Base-by-base conservation (phyloP, 2,113 vertebrate genomes). In the Marmota flaviventris region DNA sequence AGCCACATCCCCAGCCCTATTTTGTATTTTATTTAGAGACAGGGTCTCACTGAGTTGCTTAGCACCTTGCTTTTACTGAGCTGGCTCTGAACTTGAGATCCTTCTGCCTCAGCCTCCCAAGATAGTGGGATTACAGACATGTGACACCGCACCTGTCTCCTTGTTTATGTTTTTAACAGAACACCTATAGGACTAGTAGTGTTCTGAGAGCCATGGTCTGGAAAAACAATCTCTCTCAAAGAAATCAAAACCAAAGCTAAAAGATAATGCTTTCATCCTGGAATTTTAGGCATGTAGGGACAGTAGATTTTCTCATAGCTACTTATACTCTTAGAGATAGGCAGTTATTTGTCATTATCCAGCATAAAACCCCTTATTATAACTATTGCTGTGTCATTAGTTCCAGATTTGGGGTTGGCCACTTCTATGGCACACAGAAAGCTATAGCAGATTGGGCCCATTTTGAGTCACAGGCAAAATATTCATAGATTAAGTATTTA, bases 401-500 rank as follows among this genome's bases (percentile, higher is more conserved):
- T 89, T 93, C 65, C n/a, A 77, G 65, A 29, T 56, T 79, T 93
- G n/a, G 20, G 45, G 1, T 72, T 86, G 32, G 65, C 70, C 86
- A 22, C 39, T 93, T 96, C 88, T 93, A 65, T 37, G 5, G 22
- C 61, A 82, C 45, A 81, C 76, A 96, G 84, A 89, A 85, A 93
- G 34, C 45, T 84, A n/a, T 20, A 95, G 81, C 77, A 97, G 72
- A 85, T 87, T 95, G 81, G 63, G 63, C 77, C 94, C 51, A 91
- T 96, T 96, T 96, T 95, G 82, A 97, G 81, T 85, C 92, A 96
- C 53, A 56, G 78, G 83, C 93, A 96, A 97, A 97, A 94, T 94
- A 97, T 56, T 92, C 75, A 85, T 76, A 95, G 67, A 91, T 97
- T 82, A 88, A 96, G 53, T 94, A 93, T 87, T 93, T 89, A 82